These are phyloP conservation scores for Quadroppia sp. DNA, from an alignment of 2,888 invertebrate genomes.

Conservation along the genomic window DNA sequence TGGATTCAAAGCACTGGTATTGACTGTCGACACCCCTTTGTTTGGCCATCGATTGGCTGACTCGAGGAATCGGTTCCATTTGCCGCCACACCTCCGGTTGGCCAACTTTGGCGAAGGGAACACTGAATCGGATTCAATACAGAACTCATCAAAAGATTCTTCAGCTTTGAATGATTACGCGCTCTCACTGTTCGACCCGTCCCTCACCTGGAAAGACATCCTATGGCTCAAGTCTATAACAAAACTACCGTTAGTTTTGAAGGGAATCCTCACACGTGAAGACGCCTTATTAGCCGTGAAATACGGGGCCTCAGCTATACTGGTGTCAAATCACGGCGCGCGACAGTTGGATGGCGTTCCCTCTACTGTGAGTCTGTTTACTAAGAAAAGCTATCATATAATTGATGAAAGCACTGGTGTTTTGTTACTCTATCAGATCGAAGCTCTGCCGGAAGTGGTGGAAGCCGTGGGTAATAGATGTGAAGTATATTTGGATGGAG, in stretches of 20 bases:
- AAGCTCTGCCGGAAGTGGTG: conserved; percentile 68
- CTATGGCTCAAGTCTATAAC: conserved; percentile 75
- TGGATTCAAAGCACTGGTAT: conserved; percentile 78
- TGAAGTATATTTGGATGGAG: conserved; percentile 82
- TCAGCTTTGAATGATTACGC: conserved; percentile 40
- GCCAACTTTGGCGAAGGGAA: conserved; percentile 34
- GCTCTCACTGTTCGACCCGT: conserved; percentile 66
- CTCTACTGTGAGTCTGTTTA: conserved; percentile 62
- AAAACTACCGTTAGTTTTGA: conserved; percentile 72
- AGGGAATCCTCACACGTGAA: conserved; percentile 78
- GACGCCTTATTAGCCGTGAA: conserved; percentile 73
- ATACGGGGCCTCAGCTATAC: conserved; percentile 70
- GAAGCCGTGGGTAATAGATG: conserved; percentile 64
- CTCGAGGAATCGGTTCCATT: conserved; percentile 72
- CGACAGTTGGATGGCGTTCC: conserved; percentile 79
- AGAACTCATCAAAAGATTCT: neutral
- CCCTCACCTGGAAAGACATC: conserved; percentile 80
- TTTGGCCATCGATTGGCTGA: conserved; percentile 79
- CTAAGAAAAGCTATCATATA: conserved; percentile 8
- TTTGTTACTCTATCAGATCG: conserved; percentile 44
- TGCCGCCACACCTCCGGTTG: conserved; percentile 73
- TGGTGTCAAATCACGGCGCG: conserved; percentile 92
- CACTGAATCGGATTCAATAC: conserved; percentile 28
- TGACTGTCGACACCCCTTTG: conserved; percentile 83
- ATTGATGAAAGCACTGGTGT: conserved; percentile 3